Evolutionary conservation across 2,888 invertebrate species (phyloP), one percentile per base, ranked within the genome.

Genomic region (Aromia moschata): DNA sequence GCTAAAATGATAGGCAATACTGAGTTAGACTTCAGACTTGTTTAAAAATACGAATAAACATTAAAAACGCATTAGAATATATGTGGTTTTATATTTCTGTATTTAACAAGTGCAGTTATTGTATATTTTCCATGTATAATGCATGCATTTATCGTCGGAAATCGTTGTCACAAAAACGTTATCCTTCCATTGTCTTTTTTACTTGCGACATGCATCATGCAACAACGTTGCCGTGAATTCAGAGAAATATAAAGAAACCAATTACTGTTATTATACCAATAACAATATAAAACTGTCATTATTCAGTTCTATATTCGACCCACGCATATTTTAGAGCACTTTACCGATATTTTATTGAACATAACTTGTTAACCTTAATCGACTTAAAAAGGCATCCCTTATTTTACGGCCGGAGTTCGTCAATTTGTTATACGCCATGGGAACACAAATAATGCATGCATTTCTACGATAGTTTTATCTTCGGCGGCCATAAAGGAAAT

Each of bases 301-400:
- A 11, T 11, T 5, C n/a, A 33, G n/a, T 11, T n/a, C 10, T 10
- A 3, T 33, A 33, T 7, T 10, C 11, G 33, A 11, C 2, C 33
- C n/a, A 33, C n/a, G n/a, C 5, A 33, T 33, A 33, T 38, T 49
- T 49, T 38, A 49, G 38, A 38, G 49, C 38, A 38, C 38, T 49
- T 12, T 38, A 18, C 49, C 16, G 15, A 25, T 49, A 49, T 38
- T 49, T 49, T 49, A 49, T 49, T 49, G 38, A 49, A 25, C 25
- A 18, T 14, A 4, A 25, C 14, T 36, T 49, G 38, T 25, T 25
- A 15, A 38, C 37, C n/a, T 9, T 38, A 38, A 38, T 30, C 38
- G 38, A 49, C 3, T 11, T n/a, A 36, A 49, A 38, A 37, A 37
- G 46, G 30, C 17, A 46, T 18, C 7, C 31, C 37, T 3, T 47